Percentiles rank a stretch among this genome's conserved stretches.
Conservation (phyloP, 1,140 invertebrate genomes). For the Atta colombica region DNA sequence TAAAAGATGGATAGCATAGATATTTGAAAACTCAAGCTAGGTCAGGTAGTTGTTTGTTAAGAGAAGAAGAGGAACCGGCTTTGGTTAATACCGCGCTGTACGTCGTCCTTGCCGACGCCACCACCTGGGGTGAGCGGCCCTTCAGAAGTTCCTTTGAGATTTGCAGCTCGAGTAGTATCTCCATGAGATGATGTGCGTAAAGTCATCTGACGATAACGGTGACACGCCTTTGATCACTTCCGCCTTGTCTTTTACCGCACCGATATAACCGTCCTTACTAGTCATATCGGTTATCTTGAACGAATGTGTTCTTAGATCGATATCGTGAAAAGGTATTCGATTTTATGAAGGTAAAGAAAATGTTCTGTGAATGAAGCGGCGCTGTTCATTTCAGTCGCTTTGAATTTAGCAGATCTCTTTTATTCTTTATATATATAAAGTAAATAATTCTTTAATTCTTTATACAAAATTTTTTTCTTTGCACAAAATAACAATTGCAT, state of each 20-base stretch:
- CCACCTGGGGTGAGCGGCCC: conserved; percentile 72
- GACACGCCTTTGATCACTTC: conserved; percentile 77
- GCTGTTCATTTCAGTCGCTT: neutral
- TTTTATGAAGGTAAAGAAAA: neutral
- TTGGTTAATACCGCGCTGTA: conserved; percentile 3
- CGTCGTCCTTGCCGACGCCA: conserved; percentile 26
- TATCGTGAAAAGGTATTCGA: neutral
- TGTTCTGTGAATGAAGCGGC: neutral
- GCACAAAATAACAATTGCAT: too few species aligned
- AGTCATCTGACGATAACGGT: conserved; percentile 77
- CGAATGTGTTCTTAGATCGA: conserved; percentile 3
- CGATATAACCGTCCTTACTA: neutral
- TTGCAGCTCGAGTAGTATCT: conserved; percentile 76
- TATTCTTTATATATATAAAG: too few species aligned
- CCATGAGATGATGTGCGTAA: conserved; percentile 61
- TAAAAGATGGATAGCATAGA: neutral
- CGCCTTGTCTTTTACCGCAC: conserved; percentile 71
- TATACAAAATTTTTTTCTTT: too few species aligned
- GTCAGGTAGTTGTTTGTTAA: conserved; percentile 43
- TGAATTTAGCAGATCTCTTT: neutral
- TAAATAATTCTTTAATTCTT: too few species aligned
- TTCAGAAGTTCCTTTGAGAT: conserved; percentile 78
- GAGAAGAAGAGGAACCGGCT: neutral
- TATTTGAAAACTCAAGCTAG: conserved; percentile 31
- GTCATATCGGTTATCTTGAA: conserved; percentile 41